Evolutionary conservation across 2,888 invertebrate genomes (phyloP), one percentile per base, ranked within the genome.

Genomic region (Athripsodes cinereus): DNA sequence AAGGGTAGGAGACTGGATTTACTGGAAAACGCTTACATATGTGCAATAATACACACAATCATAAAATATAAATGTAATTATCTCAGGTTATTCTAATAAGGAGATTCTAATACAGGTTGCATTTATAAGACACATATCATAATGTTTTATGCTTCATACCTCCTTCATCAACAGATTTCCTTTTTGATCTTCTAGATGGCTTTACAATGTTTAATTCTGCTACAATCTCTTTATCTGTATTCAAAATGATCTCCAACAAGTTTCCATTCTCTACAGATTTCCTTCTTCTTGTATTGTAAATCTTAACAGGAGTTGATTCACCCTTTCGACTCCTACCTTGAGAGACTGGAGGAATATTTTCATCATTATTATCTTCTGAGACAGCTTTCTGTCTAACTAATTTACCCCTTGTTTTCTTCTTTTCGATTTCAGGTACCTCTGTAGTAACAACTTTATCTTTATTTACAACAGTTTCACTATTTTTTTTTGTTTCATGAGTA

Each of bases 281-380:
- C 31, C 31, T 11, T 18, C 16, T n/a, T 19, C 46, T n/a, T 20
- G 35, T 52, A 13, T 47, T 44, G 48, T 20, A 21, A 20, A 22
- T 44, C 11, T 44, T 44, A 44, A 44, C 44, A 5, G 44, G 18
- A 13, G 20, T 50, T 18, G 40, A 31, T 10, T 19, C 22, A 40
- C 40, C 22, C 19, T 11, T 40, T 51, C 22, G 35, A 11, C 21
- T 55, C 10, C 19, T n/a, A n/a, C 10, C 31, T 21, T 6, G 11
- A 20, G 52, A 48, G 2, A 8, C 6, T 10, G 58, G 58, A 16
- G 22, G 21, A n/a, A 40, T n/a, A 46, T 58, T 58, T 22, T 58
- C 58, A 54, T 47, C 53, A 26, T 52, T 51, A 2, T 11, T 18
- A 16, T 16, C 10, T 10, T 57, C 56, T 11, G 5, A 3, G 16